A percentile compares a stretch with the other conserved stretches of the same genome.
These are phyloP conservation scores for Nestor notabilis DNA, from an alignment of 2,113 vertebrate species.

Conservation along the genomic window DNA sequence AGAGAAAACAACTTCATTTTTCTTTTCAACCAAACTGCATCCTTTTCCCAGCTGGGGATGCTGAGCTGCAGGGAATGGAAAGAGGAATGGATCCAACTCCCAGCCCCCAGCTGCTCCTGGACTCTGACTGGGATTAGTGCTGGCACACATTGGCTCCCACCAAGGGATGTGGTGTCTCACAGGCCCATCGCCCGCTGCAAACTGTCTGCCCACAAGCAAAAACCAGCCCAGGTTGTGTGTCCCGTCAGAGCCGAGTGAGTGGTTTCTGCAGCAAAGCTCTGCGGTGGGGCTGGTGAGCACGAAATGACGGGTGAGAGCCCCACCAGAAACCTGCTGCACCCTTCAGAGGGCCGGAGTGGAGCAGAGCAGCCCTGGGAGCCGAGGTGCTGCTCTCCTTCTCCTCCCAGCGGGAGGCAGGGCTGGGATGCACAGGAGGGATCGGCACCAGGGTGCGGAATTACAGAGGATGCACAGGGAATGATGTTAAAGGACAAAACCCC, in stretches of 20 bases:
- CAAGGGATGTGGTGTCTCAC: rapidly evolving
- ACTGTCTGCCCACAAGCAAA: background rate
- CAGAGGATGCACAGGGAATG: background rate
- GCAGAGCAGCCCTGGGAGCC: background rate
- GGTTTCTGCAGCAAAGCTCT: background rate
- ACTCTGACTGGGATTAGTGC: rapidly evolving
- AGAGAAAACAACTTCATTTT: background rate
- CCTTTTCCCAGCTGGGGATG: background rate
- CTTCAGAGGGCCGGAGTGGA: background rate
- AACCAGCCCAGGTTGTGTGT: rapidly evolving
- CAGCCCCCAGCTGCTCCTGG: background rate
- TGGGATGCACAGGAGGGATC: background rate
- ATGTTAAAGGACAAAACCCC: background rate
- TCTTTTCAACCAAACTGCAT: background rate
- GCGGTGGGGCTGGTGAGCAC: rapidly evolving
- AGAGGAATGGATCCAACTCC: background rate
- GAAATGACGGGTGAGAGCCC: background rate
- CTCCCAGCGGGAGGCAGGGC: background rate
- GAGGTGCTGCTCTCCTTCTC: background rate
- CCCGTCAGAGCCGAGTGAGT: rapidly evolving
- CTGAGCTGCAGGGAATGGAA: background rate
- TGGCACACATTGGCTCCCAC: rapidly evolving
- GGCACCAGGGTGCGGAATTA: background rate
- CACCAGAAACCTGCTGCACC: background rate
- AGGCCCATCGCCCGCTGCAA: background rate